These are phyloP conservation scores for Phrixothrix hirtus DNA, from an alignment of 2,888 invertebrate genomes.

Conservation along the genomic window DNA sequence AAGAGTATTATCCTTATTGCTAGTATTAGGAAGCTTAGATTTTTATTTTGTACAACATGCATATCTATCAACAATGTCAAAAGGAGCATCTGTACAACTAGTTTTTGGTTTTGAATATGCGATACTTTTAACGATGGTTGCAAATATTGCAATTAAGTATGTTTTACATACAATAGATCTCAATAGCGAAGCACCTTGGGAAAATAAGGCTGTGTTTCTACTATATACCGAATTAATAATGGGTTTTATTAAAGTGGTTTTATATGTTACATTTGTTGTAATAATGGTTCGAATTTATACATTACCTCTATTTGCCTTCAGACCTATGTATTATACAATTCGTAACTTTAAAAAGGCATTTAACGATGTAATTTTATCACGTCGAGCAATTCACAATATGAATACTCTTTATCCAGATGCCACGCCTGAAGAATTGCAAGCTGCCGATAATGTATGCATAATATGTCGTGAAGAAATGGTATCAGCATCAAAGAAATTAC, in stretches of 20 bases:
- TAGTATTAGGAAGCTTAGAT: constrained; percentile 81
- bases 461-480: constrained; percentile 87
- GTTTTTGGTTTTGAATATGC: constrained; percentile 99
- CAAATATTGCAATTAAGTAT: constrained; percentile 93
- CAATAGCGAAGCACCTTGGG: constrained; percentile 96
- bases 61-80: constrained; percentile 87
- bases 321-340: constrained; percentile 99
- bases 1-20: constrained; percentile 82
- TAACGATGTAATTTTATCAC: constrained; percentile 94
- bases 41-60: constrained; percentile 90
- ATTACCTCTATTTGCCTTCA: constrained; percentile 94
- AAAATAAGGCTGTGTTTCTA: constrained; percentile 97
- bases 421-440: constrained; percentile 85
- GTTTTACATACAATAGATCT: constrained; percentile 85
- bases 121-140: constrained; percentile 88
- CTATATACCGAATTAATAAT: constrained; percentile 95
- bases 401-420: constrained; percentile 97
- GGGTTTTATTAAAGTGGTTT: constrained; percentile 75
- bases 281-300: constrained; percentile 97
- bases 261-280: constrained; percentile 76
- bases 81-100: constrained; percentile 96
- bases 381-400: constrained; percentile 97
- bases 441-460: constrained; percentile 97
- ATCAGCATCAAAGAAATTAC: constrained; percentile 88
- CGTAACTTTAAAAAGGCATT: constrained; percentile 97